Conservation (phyloP, 2,113 vertebrate species). For the Rhinopomastus cyanomelas region DNA sequence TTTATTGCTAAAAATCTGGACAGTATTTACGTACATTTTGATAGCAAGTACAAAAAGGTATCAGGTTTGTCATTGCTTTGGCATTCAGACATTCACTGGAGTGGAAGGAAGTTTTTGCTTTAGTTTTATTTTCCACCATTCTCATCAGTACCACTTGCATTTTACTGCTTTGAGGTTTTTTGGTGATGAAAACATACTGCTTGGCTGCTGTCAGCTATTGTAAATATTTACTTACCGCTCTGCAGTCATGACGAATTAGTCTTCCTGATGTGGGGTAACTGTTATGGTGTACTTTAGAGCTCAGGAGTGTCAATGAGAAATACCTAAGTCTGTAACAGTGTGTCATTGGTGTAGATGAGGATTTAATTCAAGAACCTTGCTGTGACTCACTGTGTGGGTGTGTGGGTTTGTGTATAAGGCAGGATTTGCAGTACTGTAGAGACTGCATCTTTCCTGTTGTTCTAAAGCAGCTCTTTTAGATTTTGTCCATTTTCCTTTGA, state of each 20-base stretch:
- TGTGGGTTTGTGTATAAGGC: constrained; percentile 9
- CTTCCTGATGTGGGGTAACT: not conserved
- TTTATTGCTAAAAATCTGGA: constrained; percentile 9
- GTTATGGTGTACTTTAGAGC: not conserved
- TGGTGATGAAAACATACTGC: constrained; percentile 8
- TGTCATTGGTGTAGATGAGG: constrained; percentile 27
- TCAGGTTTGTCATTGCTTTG: not conserved
- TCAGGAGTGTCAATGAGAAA: not conserved
- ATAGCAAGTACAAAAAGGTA: constrained; percentile 19
- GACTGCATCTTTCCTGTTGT: constrained; percentile 44
- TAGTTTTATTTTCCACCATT: constrained; percentile 1
- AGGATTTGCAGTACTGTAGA: constrained; percentile 13
- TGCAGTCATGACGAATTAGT: constrained; percentile 6
- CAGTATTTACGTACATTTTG: not conserved
- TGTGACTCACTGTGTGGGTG: constrained; percentile 46
- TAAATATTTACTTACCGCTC: constrained; percentile 41
- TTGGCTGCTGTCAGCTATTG: constrained; percentile 10
- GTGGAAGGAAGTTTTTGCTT: not conserved
- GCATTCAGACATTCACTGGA: not conserved
- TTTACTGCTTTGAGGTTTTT: not conserved
- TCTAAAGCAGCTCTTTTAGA: constrained; percentile 25
- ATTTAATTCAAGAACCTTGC: constrained; percentile 47
- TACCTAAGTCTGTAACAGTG: constrained; percentile 18
- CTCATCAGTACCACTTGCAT: not conserved
- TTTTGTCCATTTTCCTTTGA: constrained; percentile 14